Conservation (phyloP, 2,113 vertebrate genomes). For the Platichthys stellatus region DNA sequence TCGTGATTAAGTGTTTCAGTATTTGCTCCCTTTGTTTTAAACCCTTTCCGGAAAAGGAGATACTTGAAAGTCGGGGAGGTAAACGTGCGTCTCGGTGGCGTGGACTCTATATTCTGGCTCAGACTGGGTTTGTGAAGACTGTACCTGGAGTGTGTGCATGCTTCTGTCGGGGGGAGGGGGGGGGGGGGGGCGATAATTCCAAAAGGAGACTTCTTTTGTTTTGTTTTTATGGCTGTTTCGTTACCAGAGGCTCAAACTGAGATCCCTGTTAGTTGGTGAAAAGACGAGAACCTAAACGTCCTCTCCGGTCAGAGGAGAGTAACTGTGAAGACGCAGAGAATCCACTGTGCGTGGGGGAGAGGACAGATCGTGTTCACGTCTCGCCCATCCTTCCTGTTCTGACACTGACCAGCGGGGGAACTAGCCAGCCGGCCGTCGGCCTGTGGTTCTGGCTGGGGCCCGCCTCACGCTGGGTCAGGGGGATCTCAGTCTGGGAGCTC, state of each 20-base stretch:
- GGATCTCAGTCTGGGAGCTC: conserved; percentile 79
- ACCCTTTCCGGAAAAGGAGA: conserved; percentile 2
- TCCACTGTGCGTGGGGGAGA: conserved; percentile 19
- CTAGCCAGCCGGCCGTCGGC: conserved; percentile 17
- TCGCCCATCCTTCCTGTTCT: conserved; percentile 29
- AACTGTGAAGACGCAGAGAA: conserved; percentile 10
- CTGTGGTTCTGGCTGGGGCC: conserved; percentile 30
- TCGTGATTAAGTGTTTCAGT: conserved; percentile 39
- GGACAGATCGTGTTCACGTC: conserved; percentile 14
- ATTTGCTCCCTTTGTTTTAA: conserved; percentile 22
- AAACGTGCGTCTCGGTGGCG: conserved; percentile 15
- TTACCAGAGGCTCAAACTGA: conserved; percentile 79
- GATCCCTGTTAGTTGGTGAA: conserved; percentile 62
- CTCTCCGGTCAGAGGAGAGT: background rate
- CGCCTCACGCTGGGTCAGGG: conserved; percentile 27
- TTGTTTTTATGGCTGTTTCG: conserved; percentile 76
- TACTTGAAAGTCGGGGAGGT: conserved; percentile 14
- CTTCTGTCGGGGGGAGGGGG: conserved; percentile 51
- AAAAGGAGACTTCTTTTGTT: conserved; percentile 53
- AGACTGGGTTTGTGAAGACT: conserved; percentile 75
- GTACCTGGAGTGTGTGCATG: conserved; percentile 73
- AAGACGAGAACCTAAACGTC: conserved; percentile 23
- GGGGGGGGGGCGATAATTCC: conserved; percentile 62
- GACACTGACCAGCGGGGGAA: conserved; percentile 28
- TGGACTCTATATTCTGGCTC: conserved; percentile 74